Evolutionary conservation across 1,140 invertebrate genomes (phyloP).

Genomic region (Lutraria rhynchaena): DNA sequence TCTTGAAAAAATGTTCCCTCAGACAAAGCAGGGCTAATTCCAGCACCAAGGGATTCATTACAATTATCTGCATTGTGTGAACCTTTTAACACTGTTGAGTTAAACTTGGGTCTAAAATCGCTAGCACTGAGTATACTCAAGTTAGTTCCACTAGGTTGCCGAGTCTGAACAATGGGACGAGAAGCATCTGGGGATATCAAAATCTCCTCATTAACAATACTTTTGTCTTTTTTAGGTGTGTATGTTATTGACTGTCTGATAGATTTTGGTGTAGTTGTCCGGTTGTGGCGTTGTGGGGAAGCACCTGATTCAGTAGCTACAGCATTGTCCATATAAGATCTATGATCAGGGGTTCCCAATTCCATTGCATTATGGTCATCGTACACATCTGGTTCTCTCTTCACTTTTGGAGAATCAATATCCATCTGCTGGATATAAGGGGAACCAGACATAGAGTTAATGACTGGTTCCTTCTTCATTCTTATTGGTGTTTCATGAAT

Average conservation of each 20-base stretch:
- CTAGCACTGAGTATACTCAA: neutral
- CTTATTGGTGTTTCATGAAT: too few relatives aligned
- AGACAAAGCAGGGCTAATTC: conserved; percentile 1
- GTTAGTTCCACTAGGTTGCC: neutral
- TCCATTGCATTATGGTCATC: neutral
- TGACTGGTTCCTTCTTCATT: neutral
- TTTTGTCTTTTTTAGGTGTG: neutral
- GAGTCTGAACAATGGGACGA: conserved; percentile 15
- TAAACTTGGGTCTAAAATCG: conserved; percentile 34
- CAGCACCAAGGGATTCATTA: neutral
- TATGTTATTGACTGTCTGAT: neutral
- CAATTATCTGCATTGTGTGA: too few relatives aligned
- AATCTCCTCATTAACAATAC: conserved; percentile 36
- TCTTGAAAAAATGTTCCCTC: neutral
- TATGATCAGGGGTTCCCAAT: conserved; percentile 6
- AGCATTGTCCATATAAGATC: neutral
- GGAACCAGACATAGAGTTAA: neutral
- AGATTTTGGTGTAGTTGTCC: neutral
- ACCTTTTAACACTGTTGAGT: conserved; percentile 11
- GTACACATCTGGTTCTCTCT: neutral
- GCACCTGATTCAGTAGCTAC: neutral
- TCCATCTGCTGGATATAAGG: neutral
- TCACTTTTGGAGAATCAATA: neutral
- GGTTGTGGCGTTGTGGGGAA: neutral
- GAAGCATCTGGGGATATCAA: conserved; percentile 34